A percentile compares a stretch with the other conserved stretches of the same genome.
Evolutionary conservation across 2,797 vertebrate genomes (phyloP).

Genomic region (Spea hammondii): DNA sequence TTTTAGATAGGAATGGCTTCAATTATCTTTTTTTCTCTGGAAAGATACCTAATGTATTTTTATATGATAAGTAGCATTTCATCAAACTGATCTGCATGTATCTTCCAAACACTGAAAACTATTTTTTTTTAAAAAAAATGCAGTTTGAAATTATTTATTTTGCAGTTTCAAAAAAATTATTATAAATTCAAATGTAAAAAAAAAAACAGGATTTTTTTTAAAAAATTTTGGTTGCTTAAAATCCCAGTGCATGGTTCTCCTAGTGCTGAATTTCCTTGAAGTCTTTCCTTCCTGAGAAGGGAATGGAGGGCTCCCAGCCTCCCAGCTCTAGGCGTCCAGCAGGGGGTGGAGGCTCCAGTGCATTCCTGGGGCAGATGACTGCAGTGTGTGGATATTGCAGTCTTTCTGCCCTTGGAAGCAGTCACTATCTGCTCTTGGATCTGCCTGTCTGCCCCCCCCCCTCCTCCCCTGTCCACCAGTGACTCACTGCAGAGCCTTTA

Average conservation of each 20-base stretch:
- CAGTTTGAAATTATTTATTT: too few relatives aligned
- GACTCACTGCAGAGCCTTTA: slow-evolving; percentile 5
- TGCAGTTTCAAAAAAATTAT: too few relatives aligned
- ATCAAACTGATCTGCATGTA: too few relatives aligned
- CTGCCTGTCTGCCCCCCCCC: slow-evolving; percentile 37
- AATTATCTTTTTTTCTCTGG: too few relatives aligned
- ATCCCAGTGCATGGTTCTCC: not conserved
- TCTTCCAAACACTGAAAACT: too few relatives aligned
- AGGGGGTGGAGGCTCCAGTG: slow-evolving; percentile 8
- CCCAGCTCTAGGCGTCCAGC: not conserved
- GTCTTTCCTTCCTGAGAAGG: not conserved
- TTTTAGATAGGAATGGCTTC: too few relatives aligned
- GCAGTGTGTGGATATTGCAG: slow-evolving; percentile 5
- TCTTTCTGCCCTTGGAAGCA: not conserved
- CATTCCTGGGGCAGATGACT: slow-evolving; percentile 1
- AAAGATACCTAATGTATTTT: too few relatives aligned
- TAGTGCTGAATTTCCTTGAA: not conserved
- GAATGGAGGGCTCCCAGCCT: not conserved
- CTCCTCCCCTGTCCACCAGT: slow-evolving; percentile 26
- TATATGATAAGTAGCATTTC: too few relatives aligned
- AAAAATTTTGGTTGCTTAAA: too few relatives aligned
- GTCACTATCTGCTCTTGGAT: slow-evolving; percentile 25
- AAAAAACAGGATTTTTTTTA: too few relatives aligned
- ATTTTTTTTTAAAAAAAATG: too few relatives aligned
- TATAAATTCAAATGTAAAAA: too few relatives aligned